Evolutionary conservation across 2,797 vertebrate genomes (phyloP).

Genomic region (Pygocentrus nattereri): DNA sequence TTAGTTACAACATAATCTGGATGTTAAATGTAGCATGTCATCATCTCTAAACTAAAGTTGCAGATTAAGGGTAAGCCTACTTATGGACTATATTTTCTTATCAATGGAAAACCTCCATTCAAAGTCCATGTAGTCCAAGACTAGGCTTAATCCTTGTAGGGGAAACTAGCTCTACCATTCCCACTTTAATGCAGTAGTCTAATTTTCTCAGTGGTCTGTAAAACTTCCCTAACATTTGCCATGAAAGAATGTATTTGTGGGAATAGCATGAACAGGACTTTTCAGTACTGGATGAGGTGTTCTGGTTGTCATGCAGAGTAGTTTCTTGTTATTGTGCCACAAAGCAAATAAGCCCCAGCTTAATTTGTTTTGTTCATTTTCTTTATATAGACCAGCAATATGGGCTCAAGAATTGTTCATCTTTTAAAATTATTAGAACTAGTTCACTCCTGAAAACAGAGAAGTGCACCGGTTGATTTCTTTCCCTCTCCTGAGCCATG

Average conservation of each 20-base stretch:
- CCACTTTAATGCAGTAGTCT: no score
- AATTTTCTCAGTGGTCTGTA: no score
- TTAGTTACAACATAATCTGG: no score
- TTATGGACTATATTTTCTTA: no score
- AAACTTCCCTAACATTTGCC: not conserved
- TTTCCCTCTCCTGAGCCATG: constrained; percentile 14
- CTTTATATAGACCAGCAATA: not conserved
- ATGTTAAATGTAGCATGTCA: no score
- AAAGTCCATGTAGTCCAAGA: no score
- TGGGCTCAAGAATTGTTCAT: not conserved
- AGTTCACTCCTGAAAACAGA: not conserved
- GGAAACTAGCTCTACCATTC: no score
- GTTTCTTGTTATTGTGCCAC: not conserved
- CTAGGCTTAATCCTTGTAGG: no score
- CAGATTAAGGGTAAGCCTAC: no score
- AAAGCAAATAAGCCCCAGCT: not conserved
- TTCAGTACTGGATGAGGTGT: not conserved
- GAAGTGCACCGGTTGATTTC: not conserved
- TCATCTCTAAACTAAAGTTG: no score
- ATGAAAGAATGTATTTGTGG: not conserved
- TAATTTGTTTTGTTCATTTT: not conserved
- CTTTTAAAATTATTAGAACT: not conserved
- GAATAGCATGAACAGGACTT: no score
- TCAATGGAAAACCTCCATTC: no score
- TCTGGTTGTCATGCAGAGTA: not conserved